Evolutionary conservation across 2,113 vertebrate species (phyloP), one percentile per base, ranked within the genome.

Genomic region (Oreocharis arfaki): DNA sequence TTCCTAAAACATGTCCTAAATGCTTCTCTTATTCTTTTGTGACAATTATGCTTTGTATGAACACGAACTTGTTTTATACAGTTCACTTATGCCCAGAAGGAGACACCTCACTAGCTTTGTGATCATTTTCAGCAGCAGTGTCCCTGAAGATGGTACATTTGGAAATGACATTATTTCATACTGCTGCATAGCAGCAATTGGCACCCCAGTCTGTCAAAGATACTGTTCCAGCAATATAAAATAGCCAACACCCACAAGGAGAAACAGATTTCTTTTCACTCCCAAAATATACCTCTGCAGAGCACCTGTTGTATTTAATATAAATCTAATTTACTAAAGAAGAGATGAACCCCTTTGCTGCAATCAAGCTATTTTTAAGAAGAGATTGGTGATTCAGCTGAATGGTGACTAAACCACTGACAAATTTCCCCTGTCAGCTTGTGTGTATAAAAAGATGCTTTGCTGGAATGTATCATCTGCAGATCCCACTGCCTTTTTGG

Each of bases 401-500:
- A 94, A 50, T 28, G 75, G 60, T 96, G 91, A 95, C 92, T 93
- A 90, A 93, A 90, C 75, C 55, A 82, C 84, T 71, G 85, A 95
- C 64, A 96, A 91, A 76, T 90, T 77, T 90, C 93, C 56, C 50
- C 77, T 89, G 47, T 70, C 84, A 85, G 59, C 49, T 84, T 70
- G 33, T 71, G 75, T 75, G 37, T 86, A 93, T 91, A 92, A 97
- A 94, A 94, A 95, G 77, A 79, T 68, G 37, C 55, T 83, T 60
- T 87, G 56, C 56, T 81, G 84, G 74, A 94, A 93, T 47, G 46
- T 68, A 71, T 89, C 67, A 84, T 71, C 74, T 84, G 47, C 77
- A 80, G 60, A 85, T 75, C 64, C 30, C 50, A 24, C 60, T 95
- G 15, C 19, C 30, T 41, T 86, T n/a, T 46, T 74, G 28, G 44